A percentile compares a stretch with the other conserved stretches of the same genome.
Conservation (phyloP, 2,113 vertebrate species). For the Phalacrocorax carbo region DNA sequence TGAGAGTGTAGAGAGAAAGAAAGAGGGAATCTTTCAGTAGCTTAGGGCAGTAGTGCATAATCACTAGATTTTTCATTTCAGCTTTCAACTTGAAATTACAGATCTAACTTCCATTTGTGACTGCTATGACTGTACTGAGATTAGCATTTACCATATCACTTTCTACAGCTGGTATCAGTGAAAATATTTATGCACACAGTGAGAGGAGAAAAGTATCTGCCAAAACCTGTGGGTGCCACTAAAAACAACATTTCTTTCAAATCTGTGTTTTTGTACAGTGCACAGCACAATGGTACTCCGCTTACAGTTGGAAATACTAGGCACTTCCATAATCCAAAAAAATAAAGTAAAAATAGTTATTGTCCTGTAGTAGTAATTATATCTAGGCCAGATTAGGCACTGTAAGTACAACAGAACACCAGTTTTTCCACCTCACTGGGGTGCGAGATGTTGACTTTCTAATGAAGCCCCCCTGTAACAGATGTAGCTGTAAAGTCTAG, state of each 20-base stretch:
- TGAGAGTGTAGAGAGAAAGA: not conserved
- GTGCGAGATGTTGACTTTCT: not conserved
- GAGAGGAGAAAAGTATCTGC: conserved; percentile 52
- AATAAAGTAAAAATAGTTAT: not conserved
- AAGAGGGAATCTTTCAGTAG: conserved; percentile 8
- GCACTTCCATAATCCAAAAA: not conserved
- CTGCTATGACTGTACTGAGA: conserved; percentile 60
- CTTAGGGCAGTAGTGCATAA: conserved; percentile 55
- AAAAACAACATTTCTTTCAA: conserved; percentile 54
- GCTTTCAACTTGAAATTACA: conserved; percentile 62
- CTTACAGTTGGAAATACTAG: not conserved
- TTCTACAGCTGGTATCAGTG: conserved; percentile 63
- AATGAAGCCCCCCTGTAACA: not conserved
- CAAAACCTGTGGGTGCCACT: conserved; percentile 61
- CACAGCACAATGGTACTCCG: not conserved
- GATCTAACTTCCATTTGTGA: conserved; percentile 56
- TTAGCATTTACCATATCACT: conserved; percentile 63
- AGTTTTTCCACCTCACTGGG: not conserved
- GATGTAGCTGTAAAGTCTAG: not conserved
- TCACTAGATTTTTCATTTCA: conserved; percentile 54
- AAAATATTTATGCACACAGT: conserved; percentile 65
- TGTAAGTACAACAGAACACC: not conserved
- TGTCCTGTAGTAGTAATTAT: not conserved
- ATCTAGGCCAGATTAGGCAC: not conserved
- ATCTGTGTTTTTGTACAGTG: conserved; percentile 1